A percentile compares a stretch with the other conserved stretches of the same genome.
phyloP scores from a whole-genome alignment of 23 tunicate genomes.

The Oikopleura dioica region DNA sequence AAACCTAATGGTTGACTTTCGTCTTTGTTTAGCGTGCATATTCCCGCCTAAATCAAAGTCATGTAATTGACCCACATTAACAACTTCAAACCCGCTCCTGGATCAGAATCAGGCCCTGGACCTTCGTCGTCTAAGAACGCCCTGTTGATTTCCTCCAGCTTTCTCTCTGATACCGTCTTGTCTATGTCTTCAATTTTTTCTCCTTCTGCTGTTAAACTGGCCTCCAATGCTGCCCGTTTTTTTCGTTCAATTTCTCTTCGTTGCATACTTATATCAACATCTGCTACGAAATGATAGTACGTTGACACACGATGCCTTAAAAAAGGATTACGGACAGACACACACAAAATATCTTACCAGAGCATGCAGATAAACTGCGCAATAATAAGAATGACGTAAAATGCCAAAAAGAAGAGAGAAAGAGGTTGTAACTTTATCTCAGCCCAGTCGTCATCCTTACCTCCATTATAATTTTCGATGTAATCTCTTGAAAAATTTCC shows the following conservation, averaged over 20 bases:
- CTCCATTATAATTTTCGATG: background rate
- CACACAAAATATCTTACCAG: background rate
- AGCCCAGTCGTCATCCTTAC: background rate
- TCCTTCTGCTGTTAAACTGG: too few relatives aligned
- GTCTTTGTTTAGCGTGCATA: too few relatives aligned
- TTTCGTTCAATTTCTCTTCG: background rate
- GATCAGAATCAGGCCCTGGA: too few relatives aligned
- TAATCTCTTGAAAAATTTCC: background rate
- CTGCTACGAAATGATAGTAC: background rate
- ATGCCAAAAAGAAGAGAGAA: constrained; percentile 42
- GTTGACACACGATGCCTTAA: background rate
- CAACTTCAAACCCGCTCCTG: too few relatives aligned
- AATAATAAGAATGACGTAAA: constrained; percentile 43
- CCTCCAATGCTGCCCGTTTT: too few relatives aligned
- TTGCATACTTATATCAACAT: background rate
- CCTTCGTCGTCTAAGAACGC: too few relatives aligned
- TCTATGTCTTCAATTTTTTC: too few relatives aligned
- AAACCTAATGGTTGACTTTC: too few relatives aligned
- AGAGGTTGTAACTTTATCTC: constrained; percentile 23
- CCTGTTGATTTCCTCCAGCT: too few relatives aligned
- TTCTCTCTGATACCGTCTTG: too few relatives aligned
- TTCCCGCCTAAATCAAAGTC: too few relatives aligned
- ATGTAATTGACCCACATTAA: too few relatives aligned
- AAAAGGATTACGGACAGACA: background rate
- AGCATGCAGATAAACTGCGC: constrained; percentile 85